Conservation (phyloP, 2,888 invertebrate species). For the Opisthograptis luteolata region DNA sequence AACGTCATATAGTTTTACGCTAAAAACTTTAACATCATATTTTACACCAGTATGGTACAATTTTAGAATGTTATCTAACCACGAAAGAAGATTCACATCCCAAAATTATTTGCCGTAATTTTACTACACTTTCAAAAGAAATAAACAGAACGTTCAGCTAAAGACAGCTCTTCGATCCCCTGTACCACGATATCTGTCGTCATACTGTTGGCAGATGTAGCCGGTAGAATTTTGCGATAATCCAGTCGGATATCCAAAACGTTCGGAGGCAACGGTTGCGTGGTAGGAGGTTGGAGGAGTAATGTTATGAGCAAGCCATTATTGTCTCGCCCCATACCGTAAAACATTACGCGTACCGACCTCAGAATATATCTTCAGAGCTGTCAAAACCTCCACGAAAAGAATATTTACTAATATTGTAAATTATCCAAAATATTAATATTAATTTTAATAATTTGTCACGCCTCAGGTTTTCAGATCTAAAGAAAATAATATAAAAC, state of each 20-base stretch:
- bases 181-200: constrained; percentile 52
- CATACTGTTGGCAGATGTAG: constrained; percentile 19
- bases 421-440: constrained; percentile 21
- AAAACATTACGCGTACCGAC: constrained; percentile 81
- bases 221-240: constrained; percentile 22
- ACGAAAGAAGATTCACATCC: constrained; percentile 53
- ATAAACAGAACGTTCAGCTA: constrained; percentile 63
- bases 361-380: constrained; percentile 67
- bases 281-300: constrained; percentile 80
- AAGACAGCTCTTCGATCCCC: constrained; percentile 63
- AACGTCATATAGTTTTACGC: no score
- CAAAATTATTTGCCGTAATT: constrained; percentile 61
- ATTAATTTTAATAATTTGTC: constrained; percentile 32
- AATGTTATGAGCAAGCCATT: constrained; percentile 85
- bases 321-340: constrained; percentile 85
- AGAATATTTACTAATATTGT: constrained; percentile 34
- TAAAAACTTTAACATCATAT: no score
- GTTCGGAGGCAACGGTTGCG: constrained; percentile 58
- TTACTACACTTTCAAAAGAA: constrained; percentile 62
- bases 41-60: neutral
- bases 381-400: constrained; percentile 62
- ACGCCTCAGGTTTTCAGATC: constrained; percentile 13
- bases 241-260: constrained; percentile 50
- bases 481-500: constrained; percentile 6
- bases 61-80: constrained; percentile 9